Conservation (phyloP, 2,797 vertebrate species). For the Chaetodon trifasciatus region DNA sequence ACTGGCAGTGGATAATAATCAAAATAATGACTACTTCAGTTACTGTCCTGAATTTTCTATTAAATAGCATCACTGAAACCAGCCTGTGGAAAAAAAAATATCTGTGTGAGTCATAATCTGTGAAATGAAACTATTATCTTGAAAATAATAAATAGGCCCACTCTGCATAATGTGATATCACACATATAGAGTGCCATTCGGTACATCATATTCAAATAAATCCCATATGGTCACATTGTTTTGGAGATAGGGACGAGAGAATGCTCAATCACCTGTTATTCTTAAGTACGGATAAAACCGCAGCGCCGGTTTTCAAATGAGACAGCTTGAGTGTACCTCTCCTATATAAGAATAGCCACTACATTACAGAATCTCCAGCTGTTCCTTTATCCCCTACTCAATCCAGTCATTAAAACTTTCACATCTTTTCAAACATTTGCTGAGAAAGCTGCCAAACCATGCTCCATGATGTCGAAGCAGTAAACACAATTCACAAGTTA, state of each 20-base stretch:
- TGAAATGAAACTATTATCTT: constrained; percentile 74
- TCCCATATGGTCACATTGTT: constrained; percentile 79
- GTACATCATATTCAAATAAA: constrained; percentile 69
- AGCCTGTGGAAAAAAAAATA: constrained; percentile 41
- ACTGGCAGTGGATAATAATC: constrained; percentile 55
- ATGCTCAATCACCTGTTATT: constrained; percentile 81
- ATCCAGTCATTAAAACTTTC: constrained; percentile 82
- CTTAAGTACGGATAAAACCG: constrained; percentile 74
- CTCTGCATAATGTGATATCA: constrained; percentile 68
- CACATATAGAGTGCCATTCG: constrained; percentile 58
- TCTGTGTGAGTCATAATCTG: constrained; percentile 61
- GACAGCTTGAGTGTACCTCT: constrained; percentile 79
- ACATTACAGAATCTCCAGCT: constrained; percentile 81
- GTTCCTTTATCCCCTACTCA: constrained; percentile 79
- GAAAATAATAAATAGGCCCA: constrained; percentile 71
- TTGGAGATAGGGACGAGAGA: constrained; percentile 71
- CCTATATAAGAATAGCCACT: constrained; percentile 80
- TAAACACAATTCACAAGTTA: constrained; percentile 51
- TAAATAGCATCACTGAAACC: constrained; percentile 47
- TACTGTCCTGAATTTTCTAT: constrained; percentile 50
- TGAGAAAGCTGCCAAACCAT: constrained; percentile 69
- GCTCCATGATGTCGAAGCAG: constrained; percentile 47
- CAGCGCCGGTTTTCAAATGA: constrained; percentile 61
- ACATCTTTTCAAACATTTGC: constrained; percentile 79
- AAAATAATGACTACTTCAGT: constrained; percentile 61